Percentiles rank a stretch among this genome's conserved stretches.
phyloP scores from a whole-genome alignment of 2,888 invertebrate species.

The Aleiodes testaceus region DNA sequence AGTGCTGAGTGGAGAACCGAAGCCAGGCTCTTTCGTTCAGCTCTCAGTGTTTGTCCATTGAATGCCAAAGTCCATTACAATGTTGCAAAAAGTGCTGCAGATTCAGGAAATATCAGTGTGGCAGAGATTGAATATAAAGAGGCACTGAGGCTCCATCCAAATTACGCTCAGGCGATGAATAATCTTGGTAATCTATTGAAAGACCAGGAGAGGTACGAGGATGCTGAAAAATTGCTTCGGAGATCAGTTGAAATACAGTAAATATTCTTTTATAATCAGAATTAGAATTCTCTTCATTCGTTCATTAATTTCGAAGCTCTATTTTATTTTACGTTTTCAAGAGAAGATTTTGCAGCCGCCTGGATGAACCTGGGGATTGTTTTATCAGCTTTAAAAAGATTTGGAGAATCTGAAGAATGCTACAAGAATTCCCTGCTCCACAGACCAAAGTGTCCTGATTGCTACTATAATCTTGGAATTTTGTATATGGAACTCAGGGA shows the following conservation, averaged over 20 bases:
- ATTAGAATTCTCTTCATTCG: no score
- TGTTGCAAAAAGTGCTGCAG: constrained; percentile 90
- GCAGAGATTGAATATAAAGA: constrained; percentile 86
- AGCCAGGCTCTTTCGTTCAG: constrained; percentile 85
- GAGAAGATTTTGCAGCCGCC: constrained; percentile 92
- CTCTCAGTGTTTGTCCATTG: constrained; percentile 89
- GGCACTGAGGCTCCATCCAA: constrained; percentile 85
- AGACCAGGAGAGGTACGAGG: constrained; percentile 79
- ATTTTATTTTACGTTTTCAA: constrained; percentile 66
- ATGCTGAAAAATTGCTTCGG: constrained; percentile 83
- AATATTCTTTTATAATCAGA: constrained; percentile 51
- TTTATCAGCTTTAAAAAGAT: constrained; percentile 82
- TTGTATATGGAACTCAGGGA: constrained; percentile 88
- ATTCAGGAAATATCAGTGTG: constrained; percentile 78
- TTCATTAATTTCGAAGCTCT: no score
- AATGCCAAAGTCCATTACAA: constrained; percentile 97
- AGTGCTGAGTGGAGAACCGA: constrained; percentile 89
- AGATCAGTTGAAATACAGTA: constrained; percentile 84
- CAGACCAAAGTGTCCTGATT: constrained; percentile 90
- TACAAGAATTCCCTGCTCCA: constrained; percentile 86
- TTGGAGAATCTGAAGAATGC: constrained; percentile 83
- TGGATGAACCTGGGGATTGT: constrained; percentile 99
- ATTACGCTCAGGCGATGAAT: constrained; percentile 94
- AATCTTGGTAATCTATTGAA: constrained; percentile 91
- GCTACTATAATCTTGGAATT: constrained; percentile 95